Conservation (phyloP, 2,888 invertebrate genomes). For the Eulithis prunata region DNA sequence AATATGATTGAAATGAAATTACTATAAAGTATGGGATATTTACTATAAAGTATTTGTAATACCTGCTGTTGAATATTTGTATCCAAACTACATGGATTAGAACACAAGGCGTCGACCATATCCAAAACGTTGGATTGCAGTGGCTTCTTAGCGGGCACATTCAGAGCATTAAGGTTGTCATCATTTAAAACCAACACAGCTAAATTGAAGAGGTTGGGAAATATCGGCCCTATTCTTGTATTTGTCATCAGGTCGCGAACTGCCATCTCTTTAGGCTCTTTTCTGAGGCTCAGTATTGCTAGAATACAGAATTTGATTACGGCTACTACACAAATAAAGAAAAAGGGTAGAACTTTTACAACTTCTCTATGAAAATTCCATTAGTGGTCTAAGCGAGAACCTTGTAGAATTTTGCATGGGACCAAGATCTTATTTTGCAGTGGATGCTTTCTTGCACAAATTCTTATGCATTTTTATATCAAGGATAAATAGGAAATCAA, state of each 20-base stretch:
- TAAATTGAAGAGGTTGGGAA: conserved; percentile 85
- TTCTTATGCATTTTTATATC: too few species aligned
- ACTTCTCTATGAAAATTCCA: not conserved
- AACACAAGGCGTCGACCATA: conserved; percentile 84
- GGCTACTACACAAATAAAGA: too few species aligned
- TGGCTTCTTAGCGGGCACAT: conserved; percentile 76
- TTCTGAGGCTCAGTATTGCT: conserved; percentile 82
- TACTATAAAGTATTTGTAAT: too few species aligned
- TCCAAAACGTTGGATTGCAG: conserved; percentile 79
- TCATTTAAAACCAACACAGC: conserved; percentile 84
- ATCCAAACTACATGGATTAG: conserved; percentile 82
- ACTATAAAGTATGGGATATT: too few species aligned
- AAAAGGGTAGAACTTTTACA: too few species aligned
- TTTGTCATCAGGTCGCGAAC: conserved; percentile 84
- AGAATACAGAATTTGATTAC: conserved; percentile 38
- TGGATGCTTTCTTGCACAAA: too few species aligned
- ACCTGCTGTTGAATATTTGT: conserved; percentile 85
- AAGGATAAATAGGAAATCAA: too few species aligned
- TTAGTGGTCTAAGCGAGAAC: too few species aligned
- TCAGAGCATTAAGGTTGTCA: conserved; percentile 79
- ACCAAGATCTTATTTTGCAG: too few species aligned
- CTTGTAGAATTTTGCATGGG: too few species aligned
- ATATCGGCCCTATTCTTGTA: conserved; percentile 83
- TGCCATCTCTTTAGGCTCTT: conserved; percentile 79
- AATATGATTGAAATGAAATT: too few species aligned